These are phyloP conservation scores for Ictalurus furcatus DNA, from an alignment of 2,113 vertebrate species.

Conservation along the genomic window DNA sequence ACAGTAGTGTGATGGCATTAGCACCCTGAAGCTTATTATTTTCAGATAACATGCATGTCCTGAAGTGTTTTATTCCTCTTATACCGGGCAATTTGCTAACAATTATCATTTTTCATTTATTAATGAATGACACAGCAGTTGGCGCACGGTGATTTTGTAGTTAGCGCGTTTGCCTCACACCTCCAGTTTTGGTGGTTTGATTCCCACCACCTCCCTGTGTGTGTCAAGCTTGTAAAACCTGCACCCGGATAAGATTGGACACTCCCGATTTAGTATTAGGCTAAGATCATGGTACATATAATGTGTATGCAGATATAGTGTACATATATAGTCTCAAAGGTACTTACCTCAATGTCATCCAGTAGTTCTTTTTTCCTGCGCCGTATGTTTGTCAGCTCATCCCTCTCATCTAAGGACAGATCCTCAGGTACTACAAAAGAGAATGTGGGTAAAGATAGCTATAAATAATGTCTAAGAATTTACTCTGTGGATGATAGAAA, in stretches of 20 bases:
- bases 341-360: constrained; percentile 94
- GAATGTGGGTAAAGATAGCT: constrained; percentile 28
- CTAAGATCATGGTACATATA: background rate
- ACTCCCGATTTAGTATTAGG: background rate
- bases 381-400: constrained; percentile 93
- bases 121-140: background rate
- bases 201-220: no score
- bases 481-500: constrained; percentile 8
- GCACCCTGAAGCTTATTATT: background rate
- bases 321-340: background rate
- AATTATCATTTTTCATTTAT: background rate
- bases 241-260: no score
- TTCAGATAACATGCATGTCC: no score
- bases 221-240: no score
- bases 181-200: no score
- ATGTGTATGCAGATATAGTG: background rate
- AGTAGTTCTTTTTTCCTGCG: constrained; percentile 95
- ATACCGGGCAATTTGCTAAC: background rate
- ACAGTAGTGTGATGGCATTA: background rate
- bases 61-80: no score
- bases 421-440: constrained; percentile 86
- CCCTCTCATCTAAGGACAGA: constrained; percentile 88
- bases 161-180: no score
- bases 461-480: constrained; percentile 45
- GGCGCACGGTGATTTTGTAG: no score